phyloP scores from a whole-genome alignment of 2,888 invertebrate species.

The Parascotia fuliginaria region DNA sequence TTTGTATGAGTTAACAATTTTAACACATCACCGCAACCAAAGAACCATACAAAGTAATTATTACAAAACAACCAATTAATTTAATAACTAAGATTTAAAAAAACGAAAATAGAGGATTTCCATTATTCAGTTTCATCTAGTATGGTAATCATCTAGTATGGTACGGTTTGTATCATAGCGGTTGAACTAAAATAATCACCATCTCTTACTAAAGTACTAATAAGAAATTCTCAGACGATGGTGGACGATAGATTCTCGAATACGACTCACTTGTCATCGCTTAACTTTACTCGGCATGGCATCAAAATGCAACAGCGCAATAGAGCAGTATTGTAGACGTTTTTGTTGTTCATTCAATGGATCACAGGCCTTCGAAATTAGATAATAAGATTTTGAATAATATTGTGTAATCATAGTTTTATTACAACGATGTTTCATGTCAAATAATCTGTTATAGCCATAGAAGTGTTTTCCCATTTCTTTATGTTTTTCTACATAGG shows the following conservation, averaged over 20 bases:
- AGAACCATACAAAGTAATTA: too few species aligned
- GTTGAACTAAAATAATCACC: conserved; percentile 54
- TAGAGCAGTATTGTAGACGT: conserved; percentile 44
- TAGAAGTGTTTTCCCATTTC: too few species aligned
- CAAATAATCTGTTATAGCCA: too few species aligned
- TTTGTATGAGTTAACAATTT: too few species aligned
- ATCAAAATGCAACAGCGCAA: conserved; percentile 29
- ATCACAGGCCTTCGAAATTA: conserved; percentile 14
- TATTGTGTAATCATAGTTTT: not conserved
- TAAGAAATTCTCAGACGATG: conserved; percentile 45
- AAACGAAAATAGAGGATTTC: too few species aligned
- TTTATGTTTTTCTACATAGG: too few species aligned
- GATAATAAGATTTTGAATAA: conserved; percentile 8
- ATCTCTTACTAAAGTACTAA: conserved; percentile 42
- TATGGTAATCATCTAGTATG: too few species aligned
- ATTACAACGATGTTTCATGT: too few species aligned
- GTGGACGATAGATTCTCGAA: conserved; percentile 36
- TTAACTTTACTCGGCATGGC: conserved; percentile 28
- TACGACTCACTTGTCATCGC: conserved; percentile 51
- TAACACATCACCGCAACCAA: too few species aligned
- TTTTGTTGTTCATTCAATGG: conserved; percentile 16
- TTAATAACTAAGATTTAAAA: too few species aligned
- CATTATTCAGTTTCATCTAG: too few species aligned
- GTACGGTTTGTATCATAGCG: conserved; percentile 42
- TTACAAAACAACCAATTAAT: too few species aligned